Conservation (phyloP, 1,140 invertebrate species). For the Nasonia longicornis region DNA sequence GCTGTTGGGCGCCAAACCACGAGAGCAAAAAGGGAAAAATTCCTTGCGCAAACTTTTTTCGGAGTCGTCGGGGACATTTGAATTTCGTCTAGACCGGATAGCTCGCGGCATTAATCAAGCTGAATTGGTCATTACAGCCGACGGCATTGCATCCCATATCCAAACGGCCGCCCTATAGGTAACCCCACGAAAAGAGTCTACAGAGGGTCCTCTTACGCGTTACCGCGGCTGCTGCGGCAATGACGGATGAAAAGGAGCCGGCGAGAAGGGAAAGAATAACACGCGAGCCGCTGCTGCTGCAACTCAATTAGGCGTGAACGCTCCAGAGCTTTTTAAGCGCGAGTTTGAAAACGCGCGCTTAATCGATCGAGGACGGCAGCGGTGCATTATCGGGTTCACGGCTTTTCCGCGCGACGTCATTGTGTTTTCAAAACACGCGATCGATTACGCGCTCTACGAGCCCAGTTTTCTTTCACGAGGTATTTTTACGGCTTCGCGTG, state of each 20-base stretch:
- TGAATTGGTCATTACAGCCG: conserved; percentile 61
- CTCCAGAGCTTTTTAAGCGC: not conserved
- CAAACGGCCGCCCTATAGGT: conserved; percentile 43
- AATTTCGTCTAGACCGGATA: conserved; percentile 62
- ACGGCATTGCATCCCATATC: conserved; percentile 50
- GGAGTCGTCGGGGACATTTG: not conserved
- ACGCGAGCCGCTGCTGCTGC: not conserved
- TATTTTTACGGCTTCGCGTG: not conserved
- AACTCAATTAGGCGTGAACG: conserved; percentile 19
- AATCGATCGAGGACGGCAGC: not conserved
- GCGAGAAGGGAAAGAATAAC: not conserved
- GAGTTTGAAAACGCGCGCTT: not conserved
- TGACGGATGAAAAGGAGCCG: not conserved
- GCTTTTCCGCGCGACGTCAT: too few relatives aligned
- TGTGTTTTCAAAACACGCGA: not conserved
- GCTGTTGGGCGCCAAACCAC: too few relatives aligned
- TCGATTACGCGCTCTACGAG: not conserved
- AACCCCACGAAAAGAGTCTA: too few relatives aligned
- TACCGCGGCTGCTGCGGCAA: not conserved
- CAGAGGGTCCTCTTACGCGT: not conserved
- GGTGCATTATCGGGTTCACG: not conserved
- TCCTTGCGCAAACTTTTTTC: not conserved
- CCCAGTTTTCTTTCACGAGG: not conserved
- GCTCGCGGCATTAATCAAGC: conserved; percentile 56
- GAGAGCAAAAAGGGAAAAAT: not conserved